Conservation (phyloP, 2,797 vertebrate genomes). For the Spondyliosoma cantharus region DNA sequence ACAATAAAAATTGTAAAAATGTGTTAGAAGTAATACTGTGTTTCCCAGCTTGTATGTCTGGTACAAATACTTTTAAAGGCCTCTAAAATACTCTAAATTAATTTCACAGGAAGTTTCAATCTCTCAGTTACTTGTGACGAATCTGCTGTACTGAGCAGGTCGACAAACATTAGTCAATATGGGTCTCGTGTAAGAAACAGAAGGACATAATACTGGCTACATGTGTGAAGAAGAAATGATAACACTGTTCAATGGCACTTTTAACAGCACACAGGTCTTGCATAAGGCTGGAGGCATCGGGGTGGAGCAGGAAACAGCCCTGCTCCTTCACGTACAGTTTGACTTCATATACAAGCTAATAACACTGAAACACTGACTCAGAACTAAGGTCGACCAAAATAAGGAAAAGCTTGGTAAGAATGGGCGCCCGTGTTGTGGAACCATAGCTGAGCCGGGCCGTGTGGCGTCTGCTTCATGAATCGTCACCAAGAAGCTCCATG, state of each 20-base stretch:
- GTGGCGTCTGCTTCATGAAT: not conserved
- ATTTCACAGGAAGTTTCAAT: conserved; percentile 13
- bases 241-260: conserved; percentile 87
- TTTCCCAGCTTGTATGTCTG: not conserved
- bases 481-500: conserved; percentile 8
- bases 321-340: conserved; percentile 68
- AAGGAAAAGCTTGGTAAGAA: conserved; percentile 64
- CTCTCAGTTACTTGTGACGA: conserved; percentile 29
- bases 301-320: conserved; percentile 69
- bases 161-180: conserved; percentile 78
- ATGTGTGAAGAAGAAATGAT: conserved; percentile 69
- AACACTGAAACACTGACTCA: conserved; percentile 68
- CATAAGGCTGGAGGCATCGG: conserved; percentile 87
- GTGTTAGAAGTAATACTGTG: not conserved
- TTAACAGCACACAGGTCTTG: conserved; percentile 88
- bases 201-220: conserved; percentile 76
- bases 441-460: conserved; percentile 23
- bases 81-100: not conserved
- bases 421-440: conserved; percentile 39
- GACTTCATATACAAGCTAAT: conserved; percentile 65
- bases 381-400: conserved; percentile 58
- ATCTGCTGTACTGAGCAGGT: conserved; percentile 69
- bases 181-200: conserved; percentile 59
- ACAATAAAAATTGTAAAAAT: not conserved
- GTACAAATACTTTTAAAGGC: conserved; percentile 20